Percentiles rank a stretch among this genome's conserved stretches.
These are phyloP conservation scores for Chunga burmeisteri DNA, from an alignment of 2,113 vertebrate species.

Conservation along the genomic window DNA sequence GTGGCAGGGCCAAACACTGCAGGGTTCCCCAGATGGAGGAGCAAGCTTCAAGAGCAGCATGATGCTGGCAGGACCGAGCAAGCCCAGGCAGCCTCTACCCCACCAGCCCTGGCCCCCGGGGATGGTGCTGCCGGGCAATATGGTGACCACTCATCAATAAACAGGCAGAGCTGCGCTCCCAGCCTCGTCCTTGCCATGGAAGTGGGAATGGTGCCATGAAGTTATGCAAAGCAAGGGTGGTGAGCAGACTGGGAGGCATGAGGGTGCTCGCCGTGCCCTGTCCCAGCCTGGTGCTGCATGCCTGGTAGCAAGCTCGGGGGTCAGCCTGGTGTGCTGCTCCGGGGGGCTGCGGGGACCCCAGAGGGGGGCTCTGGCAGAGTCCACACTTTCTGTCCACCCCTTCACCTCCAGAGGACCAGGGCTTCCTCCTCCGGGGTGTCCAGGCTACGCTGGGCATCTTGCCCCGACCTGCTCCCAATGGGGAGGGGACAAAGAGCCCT, in stretches of 20 bases:
- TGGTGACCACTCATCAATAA: neutral
- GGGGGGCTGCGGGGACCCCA: neutral
- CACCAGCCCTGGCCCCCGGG: fast-evolving
- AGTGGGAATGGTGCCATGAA: fast-evolving
- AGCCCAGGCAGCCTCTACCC: neutral
- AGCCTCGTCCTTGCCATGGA: neutral
- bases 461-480: fast-evolving
- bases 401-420: neutral
- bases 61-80: fast-evolving
- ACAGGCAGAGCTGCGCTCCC: neutral
- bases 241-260: fast-evolving
- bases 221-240: no score
- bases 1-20: fast-evolving
- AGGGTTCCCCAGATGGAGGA: fast-evolving
- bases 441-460: neutral
- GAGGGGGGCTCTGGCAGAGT: neutral
- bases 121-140: no score
- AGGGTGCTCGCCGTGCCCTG: fast-evolving
- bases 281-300: fast-evolving
- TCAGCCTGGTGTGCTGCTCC: fast-evolving
- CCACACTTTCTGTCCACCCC: neutral
- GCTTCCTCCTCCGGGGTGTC: neutral
- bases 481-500: neutral
- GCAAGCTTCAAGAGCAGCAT: neutral
- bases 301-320: fast-evolving